A percentile compares a stretch with the other conserved stretches of the same genome.
These are phyloP conservation scores for Phortica variegata DNA, from an alignment of 1,140 invertebrate species.

Conservation along the genomic window DNA sequence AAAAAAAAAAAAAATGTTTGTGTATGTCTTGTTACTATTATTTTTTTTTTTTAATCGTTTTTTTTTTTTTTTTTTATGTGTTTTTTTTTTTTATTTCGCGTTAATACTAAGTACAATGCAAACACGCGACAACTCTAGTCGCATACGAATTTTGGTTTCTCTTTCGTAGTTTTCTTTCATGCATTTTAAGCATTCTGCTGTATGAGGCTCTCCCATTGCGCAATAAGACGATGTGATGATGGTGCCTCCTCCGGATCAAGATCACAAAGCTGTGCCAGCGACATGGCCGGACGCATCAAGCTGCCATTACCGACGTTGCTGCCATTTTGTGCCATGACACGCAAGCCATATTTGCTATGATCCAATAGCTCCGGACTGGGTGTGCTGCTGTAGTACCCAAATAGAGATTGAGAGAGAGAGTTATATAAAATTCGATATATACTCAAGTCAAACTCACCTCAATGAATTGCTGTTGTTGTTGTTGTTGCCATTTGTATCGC, in stretches of 20 bases:
- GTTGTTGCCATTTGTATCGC: slow-evolving; percentile 57
- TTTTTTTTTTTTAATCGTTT: slow-evolving; percentile 5
- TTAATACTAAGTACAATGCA: neutral
- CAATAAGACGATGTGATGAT: slow-evolving; percentile 63
- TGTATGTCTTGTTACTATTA: slow-evolving; percentile 5
- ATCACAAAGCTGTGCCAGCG: slow-evolving; percentile 62
- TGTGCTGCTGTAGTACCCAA: slow-evolving; percentile 9
- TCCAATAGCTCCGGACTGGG: slow-evolving; percentile 25
- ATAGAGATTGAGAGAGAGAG: neutral
- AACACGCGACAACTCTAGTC: too few species aligned
- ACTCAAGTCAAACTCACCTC: neutral
- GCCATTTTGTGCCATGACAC: neutral
- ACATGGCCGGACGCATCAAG: slow-evolving; percentile 62
- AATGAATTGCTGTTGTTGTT: slow-evolving; percentile 35
- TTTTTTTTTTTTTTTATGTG: slow-evolving; percentile 8
- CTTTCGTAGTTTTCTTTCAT: neutral
- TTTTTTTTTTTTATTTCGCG: neutral
- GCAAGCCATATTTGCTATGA: too few species aligned
- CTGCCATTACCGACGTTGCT: slow-evolving; percentile 40
- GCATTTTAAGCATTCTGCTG: slow-evolving; percentile 59
- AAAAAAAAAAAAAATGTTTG: neutral
- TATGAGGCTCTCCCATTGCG: slow-evolving; percentile 65
- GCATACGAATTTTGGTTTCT: too few species aligned
- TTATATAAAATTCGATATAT: neutral
- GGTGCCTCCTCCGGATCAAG: slow-evolving; percentile 61